phyloP scores from a whole-genome alignment of 2,113 vertebrate species.

The Myiozetetes cayanensis region DNA sequence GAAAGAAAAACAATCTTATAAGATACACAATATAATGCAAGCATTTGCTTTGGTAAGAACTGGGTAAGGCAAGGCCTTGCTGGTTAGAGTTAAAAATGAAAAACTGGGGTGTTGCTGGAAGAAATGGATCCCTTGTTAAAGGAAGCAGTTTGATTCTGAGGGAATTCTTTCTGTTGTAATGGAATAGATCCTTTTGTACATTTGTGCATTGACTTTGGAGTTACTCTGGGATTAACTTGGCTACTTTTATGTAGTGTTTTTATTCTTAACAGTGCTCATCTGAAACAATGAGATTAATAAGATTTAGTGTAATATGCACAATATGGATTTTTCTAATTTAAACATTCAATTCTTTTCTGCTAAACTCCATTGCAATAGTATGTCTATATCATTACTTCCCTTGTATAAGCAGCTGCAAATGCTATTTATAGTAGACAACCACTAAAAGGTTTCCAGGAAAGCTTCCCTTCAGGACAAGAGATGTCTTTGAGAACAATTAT shows the following conservation, averaged over 20 bases:
- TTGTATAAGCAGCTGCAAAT: constrained; percentile 52
- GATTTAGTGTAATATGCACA: constrained; percentile 17
- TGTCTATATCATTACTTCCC: neutral
- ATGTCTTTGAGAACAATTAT: constrained; percentile 44
- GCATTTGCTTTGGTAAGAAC: neutral
- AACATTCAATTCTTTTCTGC: neutral
- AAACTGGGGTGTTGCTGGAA: neutral
- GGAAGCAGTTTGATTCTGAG: neutral
- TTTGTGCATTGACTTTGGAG: neutral
- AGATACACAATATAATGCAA: neutral
- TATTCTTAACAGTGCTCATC: neutral
- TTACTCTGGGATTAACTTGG: neutral
- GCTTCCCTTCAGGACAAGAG: constrained; percentile 51
- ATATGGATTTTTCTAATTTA: constrained; percentile 43
- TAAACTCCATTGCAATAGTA: neutral
- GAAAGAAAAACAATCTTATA: neutral
- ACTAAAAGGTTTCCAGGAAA: constrained; percentile 52
- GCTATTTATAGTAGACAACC: constrained; percentile 55
- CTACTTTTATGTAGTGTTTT: neutral
- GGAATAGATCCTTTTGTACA: neutral
- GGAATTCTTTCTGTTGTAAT: neutral
- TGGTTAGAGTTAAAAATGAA: neutral
- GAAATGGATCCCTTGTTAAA: neutral
- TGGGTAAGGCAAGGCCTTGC: neutral
- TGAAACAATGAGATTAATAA: constrained; percentile 50